Evolutionary conservation across 2,888 invertebrate species (phyloP), one percentile per base, ranked within the genome.

Genomic region (Andrena dorsata): DNA sequence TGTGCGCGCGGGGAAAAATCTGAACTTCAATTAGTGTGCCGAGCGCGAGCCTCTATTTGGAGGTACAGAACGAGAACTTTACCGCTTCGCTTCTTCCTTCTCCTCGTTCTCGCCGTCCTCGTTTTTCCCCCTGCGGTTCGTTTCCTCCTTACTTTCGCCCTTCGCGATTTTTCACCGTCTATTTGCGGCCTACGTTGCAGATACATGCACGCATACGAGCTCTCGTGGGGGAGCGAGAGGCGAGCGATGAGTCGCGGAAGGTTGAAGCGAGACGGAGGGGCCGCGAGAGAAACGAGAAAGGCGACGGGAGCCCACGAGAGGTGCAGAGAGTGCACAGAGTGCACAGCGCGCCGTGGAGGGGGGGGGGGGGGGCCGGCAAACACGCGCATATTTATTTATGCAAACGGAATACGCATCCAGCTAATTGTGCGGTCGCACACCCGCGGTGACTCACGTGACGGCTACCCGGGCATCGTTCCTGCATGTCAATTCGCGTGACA

Each of bases 361-460:
- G 32, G 35, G 53, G 41, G 35, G 58, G 66, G 58, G 69, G 80
- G n/a, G n/a, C n/a, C 73, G 65, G 84, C 84, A 82, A 86, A 89
- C 87, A 83, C 81, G 81, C 86, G 86, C 84, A 86, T 88, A 89
- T 91, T 90, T 90, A 90, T 92, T 92, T 91, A 91, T 91, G 90
- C 89, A 90, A 91, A 89, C 87, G 84, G 86, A 90, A 90, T 91
- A 90, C 89, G 88, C 77, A 88, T 89, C 82, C 86, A 87, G 89
- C 91, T 92, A 92, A 92, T 92, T 92, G 90, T 91, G 84, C 88
- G 82, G 74, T 81, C 86, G 90, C 86, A 86, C 86, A 87, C 86
- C 80, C 84, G 88, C 87, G 77, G 88, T 89, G 91, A 91, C 86
- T 91, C 90, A 90, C 85, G 85, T 90, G 87, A 88, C 81, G 84